phyloP scores from a whole-genome alignment of 2,113 vertebrate genomes.

The Sardina pilchardus region DNA sequence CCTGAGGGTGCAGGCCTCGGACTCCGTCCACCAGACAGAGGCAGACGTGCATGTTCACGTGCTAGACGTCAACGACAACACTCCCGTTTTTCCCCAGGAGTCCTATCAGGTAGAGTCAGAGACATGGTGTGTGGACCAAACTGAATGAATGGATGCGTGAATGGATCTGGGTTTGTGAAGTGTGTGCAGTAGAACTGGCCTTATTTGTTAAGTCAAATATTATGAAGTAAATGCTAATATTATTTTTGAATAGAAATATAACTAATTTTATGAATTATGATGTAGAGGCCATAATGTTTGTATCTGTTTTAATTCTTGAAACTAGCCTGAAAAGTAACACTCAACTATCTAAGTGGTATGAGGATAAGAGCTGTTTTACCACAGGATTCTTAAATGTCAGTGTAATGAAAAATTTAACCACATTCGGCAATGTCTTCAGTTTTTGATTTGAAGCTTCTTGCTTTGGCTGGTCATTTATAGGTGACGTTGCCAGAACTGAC shows the following conservation, averaged over 20 bases:
- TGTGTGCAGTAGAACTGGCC: not conserved
- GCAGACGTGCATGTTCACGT: slow-evolving; percentile 74
- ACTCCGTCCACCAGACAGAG: slow-evolving; percentile 78
- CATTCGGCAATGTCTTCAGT: not conserved
- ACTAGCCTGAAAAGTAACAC: no score
- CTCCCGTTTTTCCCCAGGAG: slow-evolving; percentile 82
- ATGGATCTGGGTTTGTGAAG: no score
- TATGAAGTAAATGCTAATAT: no score
- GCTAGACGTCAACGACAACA: slow-evolving; percentile 87
- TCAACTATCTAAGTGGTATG: no score
- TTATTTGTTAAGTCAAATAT: not conserved
- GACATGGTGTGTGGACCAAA: not conserved
- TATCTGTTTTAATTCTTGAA: no score
- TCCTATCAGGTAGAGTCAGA: slow-evolving; percentile 76
- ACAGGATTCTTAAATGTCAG: not conserved
- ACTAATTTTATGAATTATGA: not conserved
- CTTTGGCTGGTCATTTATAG: slow-evolving; percentile 58
- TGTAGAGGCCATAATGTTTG: no score
- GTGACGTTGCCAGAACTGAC: slow-evolving; percentile 76
- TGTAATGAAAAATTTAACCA: not conserved
- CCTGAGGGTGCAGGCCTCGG: slow-evolving; percentile 76
- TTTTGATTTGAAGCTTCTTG: not conserved
- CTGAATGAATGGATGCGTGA: no score
- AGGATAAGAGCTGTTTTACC: no score
- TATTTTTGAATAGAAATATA: not conserved